Base-by-base conservation (phyloP, 2,113 vertebrate species). In the Tricholaema leucomelas region DNA sequence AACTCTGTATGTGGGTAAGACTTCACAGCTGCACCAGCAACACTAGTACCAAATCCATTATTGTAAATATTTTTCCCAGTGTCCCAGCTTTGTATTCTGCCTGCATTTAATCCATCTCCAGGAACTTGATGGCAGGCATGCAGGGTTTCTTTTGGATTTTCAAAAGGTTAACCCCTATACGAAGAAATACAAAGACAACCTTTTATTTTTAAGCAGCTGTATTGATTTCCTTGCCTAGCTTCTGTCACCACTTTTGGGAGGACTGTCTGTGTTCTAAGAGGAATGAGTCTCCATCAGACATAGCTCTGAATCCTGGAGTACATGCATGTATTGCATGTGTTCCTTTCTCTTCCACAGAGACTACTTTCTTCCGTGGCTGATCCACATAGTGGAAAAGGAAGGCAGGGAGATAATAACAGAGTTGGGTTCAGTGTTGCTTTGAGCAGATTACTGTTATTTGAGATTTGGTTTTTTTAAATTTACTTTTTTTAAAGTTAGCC, bases 291-390 rank as follows among this genome's bases (percentile, higher is more conserved):
- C 52, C 0, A 7, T 42, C 64, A 66, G 52, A 56, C 10, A 1
- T 4, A 15, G 1, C 2, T 18, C 10, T 0, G 0, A 71, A 24
- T 75, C 38, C 54, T 28, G 20, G 46, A 38, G 20, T 52, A 30
- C 1, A 1, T 38, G 46, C 58, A 9, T 2, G 3, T 42, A 1
- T 28, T 28, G 5, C 23, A 19, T 14, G 33, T 15, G 8, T 38
- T 18, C 30, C 28, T 76, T 76, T 63, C 65, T 61, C 8, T 77
- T 81, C n/a, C 5, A 1, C 9, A 15, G 25, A 25, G 25, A 12
- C 20, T 42, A 10, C n/a, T 73, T 48, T 58, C 55, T 38, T 42
- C 36, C 27, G 33, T 50, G 69, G 19, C 46, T 78, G 54, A 31
- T 85, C 46, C 30, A 15, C 23, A 0, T 4, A 44, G 42, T 40